Evolutionary conservation across 2,888 invertebrate genomes (phyloP).

Genomic region (Slavum lentiscoides): DNA sequence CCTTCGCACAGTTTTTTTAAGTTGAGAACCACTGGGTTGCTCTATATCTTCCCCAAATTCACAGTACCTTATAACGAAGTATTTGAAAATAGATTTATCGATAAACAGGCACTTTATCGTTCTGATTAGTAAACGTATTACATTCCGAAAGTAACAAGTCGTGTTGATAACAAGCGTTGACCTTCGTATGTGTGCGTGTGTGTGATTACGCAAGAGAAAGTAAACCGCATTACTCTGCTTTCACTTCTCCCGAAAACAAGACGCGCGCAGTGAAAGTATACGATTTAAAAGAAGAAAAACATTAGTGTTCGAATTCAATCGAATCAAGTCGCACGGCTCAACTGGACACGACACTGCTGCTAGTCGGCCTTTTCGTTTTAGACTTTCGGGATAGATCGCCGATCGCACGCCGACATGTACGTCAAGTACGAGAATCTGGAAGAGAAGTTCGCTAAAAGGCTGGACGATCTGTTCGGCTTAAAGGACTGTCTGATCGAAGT

Average conservation of each 20-base stretch:
- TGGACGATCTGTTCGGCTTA: constrained; percentile 72
- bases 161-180: background rate
- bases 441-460: constrained; percentile 64
- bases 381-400: background rate
- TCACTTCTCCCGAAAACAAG: constrained; percentile 28
- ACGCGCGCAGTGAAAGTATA: constrained; percentile 13
- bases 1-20: too few species aligned
- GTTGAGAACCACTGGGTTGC: too few species aligned
- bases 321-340: background rate
- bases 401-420: constrained; percentile 57
- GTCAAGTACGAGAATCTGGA: constrained; percentile 67
- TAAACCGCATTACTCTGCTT: background rate
- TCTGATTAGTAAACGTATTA: too few species aligned
- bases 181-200: background rate
- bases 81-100: too few species aligned
- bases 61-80: too few species aligned
- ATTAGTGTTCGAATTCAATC: background rate
- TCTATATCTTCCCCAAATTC: too few species aligned
- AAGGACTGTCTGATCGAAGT: constrained; percentile 74
- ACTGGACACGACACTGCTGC: background rate
- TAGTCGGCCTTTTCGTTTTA: background rate
- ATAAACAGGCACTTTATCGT: too few species aligned
- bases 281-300: constrained; percentile 35
- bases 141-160: too few species aligned
- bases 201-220: constrained; percentile 45